phyloP scores from a whole-genome alignment of 2,113 vertebrate genomes.

The Prionailurus bengalensis region DNA sequence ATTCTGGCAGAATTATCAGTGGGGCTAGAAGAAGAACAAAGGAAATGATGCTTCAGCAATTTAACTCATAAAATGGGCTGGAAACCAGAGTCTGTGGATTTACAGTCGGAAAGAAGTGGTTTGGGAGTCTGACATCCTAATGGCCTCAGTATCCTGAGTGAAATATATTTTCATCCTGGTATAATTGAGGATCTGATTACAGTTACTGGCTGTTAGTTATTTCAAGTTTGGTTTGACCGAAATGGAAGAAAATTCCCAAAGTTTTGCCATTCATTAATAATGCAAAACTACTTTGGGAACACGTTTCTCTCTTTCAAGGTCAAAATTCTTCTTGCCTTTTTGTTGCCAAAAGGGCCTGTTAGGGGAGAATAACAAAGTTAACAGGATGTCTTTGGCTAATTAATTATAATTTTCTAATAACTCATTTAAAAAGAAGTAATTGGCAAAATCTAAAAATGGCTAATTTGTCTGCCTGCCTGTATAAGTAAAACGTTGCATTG shows the following conservation, averaged over 20 bases:
- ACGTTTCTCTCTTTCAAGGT: slow-evolving; percentile 11
- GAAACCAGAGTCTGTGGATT: neutral
- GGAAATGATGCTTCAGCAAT: neutral
- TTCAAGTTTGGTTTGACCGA: neutral
- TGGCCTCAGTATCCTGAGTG: no score
- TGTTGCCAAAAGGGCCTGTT: neutral
- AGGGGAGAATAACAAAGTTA: slow-evolving; percentile 70
- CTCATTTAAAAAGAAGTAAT: slow-evolving; percentile 81
- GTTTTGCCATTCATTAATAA: slow-evolving; percentile 37
- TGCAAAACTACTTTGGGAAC: neutral
- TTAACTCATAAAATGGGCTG: no score
- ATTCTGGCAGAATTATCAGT: no score
- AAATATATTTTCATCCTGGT: neutral
- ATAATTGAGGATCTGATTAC: neutral
- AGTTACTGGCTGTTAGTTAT: neutral
- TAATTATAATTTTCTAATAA: slow-evolving; percentile 79
- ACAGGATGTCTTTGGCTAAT: slow-evolving; percentile 76
- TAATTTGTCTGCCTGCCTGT: slow-evolving; percentile 74
- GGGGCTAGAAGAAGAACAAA: neutral
- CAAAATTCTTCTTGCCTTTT: slow-evolving; percentile 23
- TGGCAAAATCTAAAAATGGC: slow-evolving; percentile 72
- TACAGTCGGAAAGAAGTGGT: neutral
- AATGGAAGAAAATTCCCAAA: slow-evolving; percentile 31
- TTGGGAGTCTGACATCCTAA: neutral
- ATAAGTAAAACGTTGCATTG: slow-evolving; percentile 63